phyloP scores from a whole-genome alignment of 2,113 vertebrate species.

The Cephalopterus ornatus region DNA sequence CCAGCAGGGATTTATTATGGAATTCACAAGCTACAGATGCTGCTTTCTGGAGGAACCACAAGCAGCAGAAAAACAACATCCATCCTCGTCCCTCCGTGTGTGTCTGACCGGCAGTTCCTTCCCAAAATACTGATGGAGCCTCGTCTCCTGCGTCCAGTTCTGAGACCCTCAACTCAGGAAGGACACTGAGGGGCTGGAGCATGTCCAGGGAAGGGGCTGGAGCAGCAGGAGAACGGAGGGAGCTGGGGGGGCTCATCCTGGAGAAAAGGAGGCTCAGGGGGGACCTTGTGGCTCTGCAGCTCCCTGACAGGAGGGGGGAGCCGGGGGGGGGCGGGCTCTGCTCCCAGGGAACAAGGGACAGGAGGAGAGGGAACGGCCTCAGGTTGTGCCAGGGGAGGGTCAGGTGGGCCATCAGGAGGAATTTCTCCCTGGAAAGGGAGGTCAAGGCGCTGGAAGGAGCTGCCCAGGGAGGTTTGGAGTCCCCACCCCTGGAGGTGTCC shows the following conservation, averaged over 20 bases:
- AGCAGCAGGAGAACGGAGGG: neutral
- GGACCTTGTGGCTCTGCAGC: neutral
- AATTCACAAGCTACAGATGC: neutral
- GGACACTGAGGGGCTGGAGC: neutral
- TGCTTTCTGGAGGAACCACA: neutral
- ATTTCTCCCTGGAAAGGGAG: neutral
- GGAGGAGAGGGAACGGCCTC: neutral
- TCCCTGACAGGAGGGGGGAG: neutral
- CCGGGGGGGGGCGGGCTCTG: neutral
- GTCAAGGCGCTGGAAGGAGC: neutral
- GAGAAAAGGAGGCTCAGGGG: neutral
- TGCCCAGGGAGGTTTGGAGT: neutral
- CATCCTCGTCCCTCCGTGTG: fast-evolving
- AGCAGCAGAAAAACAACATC: neutral
- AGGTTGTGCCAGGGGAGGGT: neutral
- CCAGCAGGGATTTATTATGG: neutral
- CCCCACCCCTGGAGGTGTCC: neutral
- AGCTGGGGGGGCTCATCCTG: neutral
- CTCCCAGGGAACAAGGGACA: neutral
- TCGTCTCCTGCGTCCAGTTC: neutral
- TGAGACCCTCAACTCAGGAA: neutral
- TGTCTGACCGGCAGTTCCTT: neutral
- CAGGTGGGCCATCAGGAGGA: neutral
- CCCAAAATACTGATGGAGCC: neutral
- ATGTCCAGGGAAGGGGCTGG: neutral